Evolutionary conservation across 2,113 vertebrate genomes (phyloP).

Genomic region (Podiceps cristatus): DNA sequence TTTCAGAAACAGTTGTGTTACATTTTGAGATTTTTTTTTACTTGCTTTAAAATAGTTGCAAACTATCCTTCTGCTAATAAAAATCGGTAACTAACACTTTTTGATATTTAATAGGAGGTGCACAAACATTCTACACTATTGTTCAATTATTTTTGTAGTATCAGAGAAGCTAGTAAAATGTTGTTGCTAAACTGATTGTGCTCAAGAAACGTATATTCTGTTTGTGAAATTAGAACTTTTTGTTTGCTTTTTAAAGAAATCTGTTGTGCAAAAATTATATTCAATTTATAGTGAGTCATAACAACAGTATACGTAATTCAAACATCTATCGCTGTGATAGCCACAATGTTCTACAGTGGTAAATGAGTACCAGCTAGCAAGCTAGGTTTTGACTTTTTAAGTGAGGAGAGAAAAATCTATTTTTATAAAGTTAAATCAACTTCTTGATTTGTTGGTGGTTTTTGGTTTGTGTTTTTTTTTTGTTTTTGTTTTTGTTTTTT

Average conservation of each 20-base stretch:
- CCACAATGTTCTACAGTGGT: neutral
- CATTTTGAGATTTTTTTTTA: neutral
- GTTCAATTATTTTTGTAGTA: neutral
- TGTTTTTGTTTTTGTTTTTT: neutral
- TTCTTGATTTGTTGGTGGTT: neutral
- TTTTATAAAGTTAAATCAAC: slow-evolving; percentile 14
- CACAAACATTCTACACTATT: neutral
- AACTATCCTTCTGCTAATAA: neutral
- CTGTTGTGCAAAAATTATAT: neutral
- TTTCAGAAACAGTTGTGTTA: neutral
- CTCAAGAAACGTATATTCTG: rapidly evolving
- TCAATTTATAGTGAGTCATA: neutral
- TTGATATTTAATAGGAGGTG: neutral
- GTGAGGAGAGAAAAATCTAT: neutral
- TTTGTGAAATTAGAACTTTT: neutral
- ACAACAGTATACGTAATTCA: neutral
- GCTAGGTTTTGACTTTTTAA: neutral
- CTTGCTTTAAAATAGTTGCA: neutral
- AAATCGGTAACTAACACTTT: neutral
- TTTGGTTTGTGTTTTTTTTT: too few species aligned
- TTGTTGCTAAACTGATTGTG: neutral
- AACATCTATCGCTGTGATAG: neutral
- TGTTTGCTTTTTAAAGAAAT: neutral
- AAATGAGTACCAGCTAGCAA: neutral
- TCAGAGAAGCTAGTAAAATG: neutral